phyloP scores from a whole-genome alignment of 2,888 invertebrate species.

The Digitonthophagus gazella region DNA sequence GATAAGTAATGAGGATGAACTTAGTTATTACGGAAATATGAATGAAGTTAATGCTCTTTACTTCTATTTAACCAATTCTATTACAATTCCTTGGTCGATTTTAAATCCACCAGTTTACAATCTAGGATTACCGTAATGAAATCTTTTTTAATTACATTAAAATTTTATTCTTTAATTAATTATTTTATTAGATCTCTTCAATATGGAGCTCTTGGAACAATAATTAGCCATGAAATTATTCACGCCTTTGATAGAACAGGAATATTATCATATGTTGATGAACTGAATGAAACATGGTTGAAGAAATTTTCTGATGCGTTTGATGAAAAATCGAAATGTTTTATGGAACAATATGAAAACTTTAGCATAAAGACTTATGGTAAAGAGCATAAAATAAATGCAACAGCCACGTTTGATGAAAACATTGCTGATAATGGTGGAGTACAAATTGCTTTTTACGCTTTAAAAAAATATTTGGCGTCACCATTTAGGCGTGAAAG shows the following conservation, averaged over 20 bases:
- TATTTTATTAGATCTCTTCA: too few species aligned
- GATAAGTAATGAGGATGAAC: background rate
- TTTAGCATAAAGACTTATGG: too few species aligned
- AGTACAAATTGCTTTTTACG: conserved; percentile 68
- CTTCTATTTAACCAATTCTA: conserved; percentile 38
- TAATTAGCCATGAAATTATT: background rate
- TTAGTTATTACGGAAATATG: background rate
- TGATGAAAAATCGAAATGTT: conserved; percentile 75
- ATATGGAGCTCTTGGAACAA: conserved; percentile 2
- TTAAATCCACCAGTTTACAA: conserved; percentile 81
- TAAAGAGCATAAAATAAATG: too few species aligned
- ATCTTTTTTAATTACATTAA: too few species aligned
- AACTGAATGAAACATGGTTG: conserved; percentile 91
- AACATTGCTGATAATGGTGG: conserved; percentile 86
- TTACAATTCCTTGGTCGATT: conserved; percentile 69
- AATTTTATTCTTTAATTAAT: too few species aligned
- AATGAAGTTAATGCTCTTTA: conserved; percentile 73
- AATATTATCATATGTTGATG: conserved; percentile 79
- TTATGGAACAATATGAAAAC: conserved; percentile 77
- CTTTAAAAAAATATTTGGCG: conserved; percentile 61
- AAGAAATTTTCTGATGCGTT: conserved; percentile 74
- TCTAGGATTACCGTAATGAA: conserved; percentile 70
- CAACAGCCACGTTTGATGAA: conserved; percentile 73
- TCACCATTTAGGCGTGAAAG: conserved; percentile 60
- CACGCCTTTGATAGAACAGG: conserved; percentile 60